Base-by-base conservation (phyloP, 1,140 invertebrate species). In the Drosophila sechellia region DNA sequence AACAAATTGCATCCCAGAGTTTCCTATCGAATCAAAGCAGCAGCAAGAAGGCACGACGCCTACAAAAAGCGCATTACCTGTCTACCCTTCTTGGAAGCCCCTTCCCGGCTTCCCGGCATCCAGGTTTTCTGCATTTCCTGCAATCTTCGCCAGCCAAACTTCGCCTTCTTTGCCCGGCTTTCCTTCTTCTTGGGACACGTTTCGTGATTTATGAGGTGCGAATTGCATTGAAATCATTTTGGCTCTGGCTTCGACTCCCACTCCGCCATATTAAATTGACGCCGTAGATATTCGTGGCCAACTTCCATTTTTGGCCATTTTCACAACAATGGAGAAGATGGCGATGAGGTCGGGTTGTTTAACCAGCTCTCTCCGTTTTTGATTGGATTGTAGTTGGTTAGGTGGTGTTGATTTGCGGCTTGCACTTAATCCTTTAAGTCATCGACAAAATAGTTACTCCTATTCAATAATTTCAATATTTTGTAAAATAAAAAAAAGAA, bases 161-260 rank as follows among this genome's bases (percentile, higher is more conserved):
- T 75, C 20, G 20, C 3, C 50, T 61, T 60, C 43, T 56, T 40
- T 52, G 45, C 27, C 15, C 59, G 58, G 48, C 65, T 17, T 43
- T 40, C 15, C 69, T 45, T 64, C 69, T 61, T 74, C 81, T 85
- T 75, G 80, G 81, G 84, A 89, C 90, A 91, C 90, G 90, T 91
- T 91, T 91, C 80, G 83, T 91, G 90, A 91, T 91, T 91, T 91
- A 91, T 91, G 90, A 91, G 90, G 90, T 91, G 90, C 86, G 90
- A 91, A 91, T 91, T 91, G 86, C 90, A 85, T 84, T 79, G 77
- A 87, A 91, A 91, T 83, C 64, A 78, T 77, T 85, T 89, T 81
- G 63, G 80, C 56, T 40, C 27, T 42, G 42, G 48, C 45, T 49
- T 31, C 39, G 46, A 35, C 60, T 64, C 56, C 52, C 20, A 55